phyloP scores from a whole-genome alignment of 2,888 invertebrate genomes.

The Pseudoips prasinana region DNA sequence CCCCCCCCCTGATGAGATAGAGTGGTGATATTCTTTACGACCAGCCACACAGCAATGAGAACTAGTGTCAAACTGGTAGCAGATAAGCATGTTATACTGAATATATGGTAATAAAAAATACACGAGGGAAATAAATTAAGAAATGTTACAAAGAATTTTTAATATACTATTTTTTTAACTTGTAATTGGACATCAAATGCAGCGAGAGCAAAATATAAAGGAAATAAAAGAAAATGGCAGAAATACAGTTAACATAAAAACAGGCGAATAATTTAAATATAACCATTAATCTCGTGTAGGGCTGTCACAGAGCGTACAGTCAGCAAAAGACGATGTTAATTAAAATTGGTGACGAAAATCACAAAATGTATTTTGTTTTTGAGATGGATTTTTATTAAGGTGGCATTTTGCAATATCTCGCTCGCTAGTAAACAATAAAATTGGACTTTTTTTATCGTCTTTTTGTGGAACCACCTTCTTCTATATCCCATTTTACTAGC shows the following conservation, averaged over 20 bases:
- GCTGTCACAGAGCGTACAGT: slow-evolving; percentile 59
- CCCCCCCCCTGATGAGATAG: too few relatives aligned
- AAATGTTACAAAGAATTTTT: slow-evolving; percentile 1
- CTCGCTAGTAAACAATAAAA: too few relatives aligned
- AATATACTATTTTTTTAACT: neutral
- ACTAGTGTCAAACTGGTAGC: too few relatives aligned
- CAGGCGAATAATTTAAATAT: slow-evolving; percentile 75
- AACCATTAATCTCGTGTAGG: slow-evolving; percentile 74
- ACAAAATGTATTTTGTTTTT: neutral
- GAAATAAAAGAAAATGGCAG: slow-evolving; percentile 40
- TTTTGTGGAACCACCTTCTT: too few relatives aligned
- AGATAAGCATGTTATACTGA: too few relatives aligned
- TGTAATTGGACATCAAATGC: slow-evolving; percentile 17
- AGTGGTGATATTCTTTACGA: too few relatives aligned
- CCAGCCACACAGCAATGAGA: too few relatives aligned
- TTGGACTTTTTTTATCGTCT: too few relatives aligned
- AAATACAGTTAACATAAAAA: slow-evolving; percentile 58
- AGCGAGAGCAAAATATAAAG: slow-evolving; percentile 9
- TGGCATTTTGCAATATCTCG: too few relatives aligned
- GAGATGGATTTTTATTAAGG: neutral
- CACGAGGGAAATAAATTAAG: too few relatives aligned
- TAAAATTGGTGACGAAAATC: slow-evolving; percentile 8
- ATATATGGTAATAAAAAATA: too few relatives aligned
- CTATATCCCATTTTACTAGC: too few relatives aligned
- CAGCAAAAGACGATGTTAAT: slow-evolving; percentile 40